Evolutionary conservation across 2,888 invertebrate species (phyloP).

Genomic region (Idaea aversata): DNA sequence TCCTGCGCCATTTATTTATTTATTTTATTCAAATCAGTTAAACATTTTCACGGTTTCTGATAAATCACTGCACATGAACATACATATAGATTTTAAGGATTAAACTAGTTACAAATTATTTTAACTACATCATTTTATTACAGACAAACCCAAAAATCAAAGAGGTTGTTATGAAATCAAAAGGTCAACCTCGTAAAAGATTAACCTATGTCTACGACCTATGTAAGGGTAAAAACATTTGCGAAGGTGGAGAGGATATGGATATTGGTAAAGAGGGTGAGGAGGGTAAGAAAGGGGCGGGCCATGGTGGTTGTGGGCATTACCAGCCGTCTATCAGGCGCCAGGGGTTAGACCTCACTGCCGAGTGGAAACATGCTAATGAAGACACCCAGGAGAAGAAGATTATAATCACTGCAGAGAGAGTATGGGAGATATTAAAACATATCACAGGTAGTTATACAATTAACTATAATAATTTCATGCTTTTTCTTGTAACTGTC

Average conservation of each 20-base stretch:
- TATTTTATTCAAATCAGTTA: no score
- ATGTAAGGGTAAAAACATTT: slow-evolving; percentile 98
- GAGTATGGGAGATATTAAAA: slow-evolving; percentile 98
- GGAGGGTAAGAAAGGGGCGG: slow-evolving; percentile 79
- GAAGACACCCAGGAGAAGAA: slow-evolving; percentile 99
- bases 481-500: neutral
- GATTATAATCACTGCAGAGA: slow-evolving; percentile 94
- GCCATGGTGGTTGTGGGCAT: slow-evolving; percentile 98
- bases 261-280: slow-evolving; percentile 91
- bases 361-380: slow-evolving; percentile 99
- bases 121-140: slow-evolving; percentile 36
- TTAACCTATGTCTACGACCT: slow-evolving; percentile 97
- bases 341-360: slow-evolving; percentile 94
- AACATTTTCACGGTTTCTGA: no score
- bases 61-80: no score
- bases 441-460: slow-evolving; percentile 84
- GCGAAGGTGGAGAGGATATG: slow-evolving; percentile 99
- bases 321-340: slow-evolving; percentile 97
- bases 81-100: no score
- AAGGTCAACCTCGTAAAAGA: slow-evolving; percentile 96
- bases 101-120: neutral
- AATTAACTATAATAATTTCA: neutral
- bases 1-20: no score
- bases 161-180: slow-evolving; percentile 97
- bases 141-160: slow-evolving; percentile 95